A percentile compares a stretch with the other conserved stretches of the same genome.
These are phyloP conservation scores for Bettongia penicillata DNA, from an alignment of 2,113 vertebrate genomes.

Conservation along the genomic window DNA sequence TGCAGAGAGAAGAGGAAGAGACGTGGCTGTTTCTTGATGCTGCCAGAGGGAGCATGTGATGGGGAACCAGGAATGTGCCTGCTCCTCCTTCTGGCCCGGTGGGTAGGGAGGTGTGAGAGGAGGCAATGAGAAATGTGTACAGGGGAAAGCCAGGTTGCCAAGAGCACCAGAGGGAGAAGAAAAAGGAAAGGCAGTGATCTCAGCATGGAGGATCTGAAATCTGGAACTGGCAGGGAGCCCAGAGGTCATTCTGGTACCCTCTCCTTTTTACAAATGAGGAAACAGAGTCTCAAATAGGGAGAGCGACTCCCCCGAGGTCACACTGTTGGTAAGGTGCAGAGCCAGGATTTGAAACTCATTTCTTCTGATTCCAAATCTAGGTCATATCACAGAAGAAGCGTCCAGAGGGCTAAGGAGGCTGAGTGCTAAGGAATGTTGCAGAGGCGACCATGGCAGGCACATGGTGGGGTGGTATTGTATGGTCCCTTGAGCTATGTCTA, in stretches of 20 bases:
- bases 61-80: not conserved
- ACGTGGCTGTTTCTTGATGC: too few relatives aligned
- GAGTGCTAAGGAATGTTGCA: too few relatives aligned
- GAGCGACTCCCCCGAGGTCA: not conserved
- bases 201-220: not conserved
- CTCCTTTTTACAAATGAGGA: not conserved
- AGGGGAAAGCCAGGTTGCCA: not conserved
- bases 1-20: not conserved
- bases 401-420: too few relatives aligned
- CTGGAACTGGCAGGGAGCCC: not conserved
- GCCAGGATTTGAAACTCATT: too few relatives aligned
- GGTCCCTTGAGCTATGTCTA: too few relatives aligned
- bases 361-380: not conserved
- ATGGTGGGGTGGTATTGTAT: too few relatives aligned
- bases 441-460: not conserved
- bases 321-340: too few relatives aligned
- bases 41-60: not conserved
- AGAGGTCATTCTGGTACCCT: not conserved
- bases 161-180: not conserved
- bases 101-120: not conserved
- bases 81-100: not conserved
- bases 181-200: not conserved
- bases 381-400: too few relatives aligned
- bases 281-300: not conserved
- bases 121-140: not conserved